Conservation (phyloP, 2,888 invertebrate genomes). For the Nomada lathburiana region DNA sequence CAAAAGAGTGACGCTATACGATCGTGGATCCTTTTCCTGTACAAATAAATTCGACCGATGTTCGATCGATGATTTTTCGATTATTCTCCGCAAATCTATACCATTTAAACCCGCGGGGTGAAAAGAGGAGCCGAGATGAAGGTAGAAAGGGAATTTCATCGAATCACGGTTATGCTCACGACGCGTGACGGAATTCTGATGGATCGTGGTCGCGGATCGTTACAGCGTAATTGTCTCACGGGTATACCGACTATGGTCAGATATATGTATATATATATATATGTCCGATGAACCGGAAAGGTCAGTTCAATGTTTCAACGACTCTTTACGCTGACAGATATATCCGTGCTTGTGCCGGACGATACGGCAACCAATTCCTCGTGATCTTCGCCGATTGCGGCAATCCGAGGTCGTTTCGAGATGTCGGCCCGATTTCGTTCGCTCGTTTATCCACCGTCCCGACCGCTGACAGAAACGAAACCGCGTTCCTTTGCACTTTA, state of each 20-base stretch:
- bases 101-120: not conserved
- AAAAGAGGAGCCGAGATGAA: constrained; percentile 20
- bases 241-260: constrained; percentile 46
- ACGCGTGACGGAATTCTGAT: constrained; percentile 76
- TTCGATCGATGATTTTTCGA: not conserved
- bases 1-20: not conserved
- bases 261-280: constrained; percentile 62
- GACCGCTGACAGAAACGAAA: constrained; percentile 32
- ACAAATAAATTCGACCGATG: not conserved
- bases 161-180: constrained; percentile 66
- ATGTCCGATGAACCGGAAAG: constrained; percentile 70
- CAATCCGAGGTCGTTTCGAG: constrained; percentile 32
- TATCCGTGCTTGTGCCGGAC: constrained; percentile 52
- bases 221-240: constrained; percentile 73
- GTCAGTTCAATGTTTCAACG: constrained; percentile 69
- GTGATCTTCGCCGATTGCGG: constrained; percentile 48
- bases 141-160: constrained; percentile 56
- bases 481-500: constrained; percentile 21
- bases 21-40: not conserved
- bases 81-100: constrained; percentile 20
- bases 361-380: constrained; percentile 50
- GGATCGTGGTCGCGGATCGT: constrained; percentile 72
- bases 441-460: constrained; percentile 35
- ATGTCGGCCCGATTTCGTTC: constrained; percentile 40
- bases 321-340: constrained; percentile 58